Percentiles rank a stretch among this genome's conserved stretches.
Conservation (phyloP, 2,113 vertebrate species). For the Cynocephalus volans region DNA sequence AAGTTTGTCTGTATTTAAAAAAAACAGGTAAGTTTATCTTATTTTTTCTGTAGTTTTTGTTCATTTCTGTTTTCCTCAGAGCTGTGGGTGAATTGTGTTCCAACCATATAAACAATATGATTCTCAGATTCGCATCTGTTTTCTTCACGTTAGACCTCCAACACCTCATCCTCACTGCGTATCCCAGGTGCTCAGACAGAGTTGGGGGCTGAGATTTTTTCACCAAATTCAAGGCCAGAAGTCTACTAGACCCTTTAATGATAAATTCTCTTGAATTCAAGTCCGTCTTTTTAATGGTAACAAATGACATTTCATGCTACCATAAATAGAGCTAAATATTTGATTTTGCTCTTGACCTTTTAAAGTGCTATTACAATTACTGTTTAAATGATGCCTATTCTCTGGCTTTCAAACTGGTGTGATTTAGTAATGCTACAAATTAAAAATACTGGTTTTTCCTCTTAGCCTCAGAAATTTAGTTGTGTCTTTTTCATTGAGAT, state of each 20-base stretch:
- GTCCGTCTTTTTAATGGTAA: background rate
- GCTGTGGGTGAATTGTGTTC: background rate
- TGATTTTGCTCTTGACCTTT: background rate
- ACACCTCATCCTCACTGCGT: background rate
- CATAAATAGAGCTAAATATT: background rate
- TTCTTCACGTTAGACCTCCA: background rate
- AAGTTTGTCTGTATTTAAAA: background rate
- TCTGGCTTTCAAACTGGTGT: background rate
- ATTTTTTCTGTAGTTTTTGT: background rate
- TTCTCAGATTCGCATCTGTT: background rate
- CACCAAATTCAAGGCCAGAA: background rate
- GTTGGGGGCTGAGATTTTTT: background rate
- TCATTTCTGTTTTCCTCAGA: background rate
- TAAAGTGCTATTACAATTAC: background rate
- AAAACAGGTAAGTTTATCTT: background rate
- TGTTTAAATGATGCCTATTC: background rate
- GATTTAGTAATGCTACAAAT: background rate
- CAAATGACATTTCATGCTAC: background rate
- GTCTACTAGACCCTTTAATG: background rate
- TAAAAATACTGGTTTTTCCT: conserved; percentile 38
- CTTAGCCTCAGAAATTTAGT: background rate
- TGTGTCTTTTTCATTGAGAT: background rate
- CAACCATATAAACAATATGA: background rate
- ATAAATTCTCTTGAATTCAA: conserved; percentile 23
- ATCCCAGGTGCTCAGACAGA: background rate